Base-by-base conservation (phyloP, 2,113 vertebrate genomes). In the Agapornis roseicollis region DNA sequence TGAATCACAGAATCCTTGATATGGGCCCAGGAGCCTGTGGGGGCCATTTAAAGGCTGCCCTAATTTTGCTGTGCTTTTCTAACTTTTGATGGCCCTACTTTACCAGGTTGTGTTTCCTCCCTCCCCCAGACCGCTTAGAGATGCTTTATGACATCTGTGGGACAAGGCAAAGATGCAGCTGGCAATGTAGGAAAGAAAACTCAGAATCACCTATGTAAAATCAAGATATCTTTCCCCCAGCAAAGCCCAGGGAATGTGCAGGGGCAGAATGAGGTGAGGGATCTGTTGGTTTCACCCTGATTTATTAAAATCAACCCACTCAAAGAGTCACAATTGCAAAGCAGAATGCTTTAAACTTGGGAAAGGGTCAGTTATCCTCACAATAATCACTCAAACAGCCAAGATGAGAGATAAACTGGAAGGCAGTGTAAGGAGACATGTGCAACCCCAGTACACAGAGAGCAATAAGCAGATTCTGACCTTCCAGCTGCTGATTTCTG, bases 141-240 rank as follows among this genome's bases (percentile, higher is more conserved):
- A 6, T 79, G 42, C 7, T 39, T 84, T 22, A 33, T 39, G 29
- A 35, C 13, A 31, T 13, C 49, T 39, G 20, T 83, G 49, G 5
- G 8, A 73, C n/a, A 73, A 73, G 17, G 9, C 5, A 50, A 73
- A 80, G 53, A 37, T 63, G 41, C 24, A 84, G 15, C 29, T 89
- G 60, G 13, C 23, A 39, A 27, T 4, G 9, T 16, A 44, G 44
- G 42, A 77, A 80, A 14, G 41, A 83, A 83, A 85, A 44, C 2
- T 52, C 42, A 73, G 58, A 56, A 65, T 44, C 9, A 31, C 2
- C 4, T 10, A 3, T 17, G 10, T 46, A 53, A 90, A 90, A 90
- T 56, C 37, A 9, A 49, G 10, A 1, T 4, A 4, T 49, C 16
- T 35, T 18, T 4, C 1, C 3, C 6, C 22, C 35, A 52, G 1